Base-by-base conservation (phyloP, 2,797 vertebrate species). In the Bufotes viridis region DNA sequence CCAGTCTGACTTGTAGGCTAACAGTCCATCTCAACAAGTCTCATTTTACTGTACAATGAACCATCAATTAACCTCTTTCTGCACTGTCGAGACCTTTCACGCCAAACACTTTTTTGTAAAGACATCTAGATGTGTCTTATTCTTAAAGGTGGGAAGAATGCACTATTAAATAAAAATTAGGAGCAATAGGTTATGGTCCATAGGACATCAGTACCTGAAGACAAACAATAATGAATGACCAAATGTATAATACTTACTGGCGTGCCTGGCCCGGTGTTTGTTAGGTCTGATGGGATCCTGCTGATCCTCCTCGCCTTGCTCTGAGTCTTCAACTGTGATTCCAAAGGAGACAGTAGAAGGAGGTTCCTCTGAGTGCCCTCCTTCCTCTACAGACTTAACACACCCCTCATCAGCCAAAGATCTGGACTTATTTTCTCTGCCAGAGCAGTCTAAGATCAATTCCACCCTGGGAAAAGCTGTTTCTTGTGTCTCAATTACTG, bases 201-300 rank as follows among this genome's bases (percentile, higher is more conserved):
- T 17, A n/a, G 70, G 69, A 84, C 0, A 74, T 15, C 18, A 17
- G 58, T 51, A 7, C 1, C 69, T 51, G n/a, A 0, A 8, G 20
- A 84, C 29, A 84, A 81, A 9, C 57, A 15, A 51, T 84, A 80
- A 84, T 85, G 55, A 60, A 85, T 58, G 84, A 90, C 74, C 74
- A 53, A 53, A 78, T 78, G 87, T 82, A 89, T 94, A 99, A 98
- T 99, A 99, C 98, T 99, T 95, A 99, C 98, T 97, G 92, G 98
- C 95, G 92, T 99, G 98, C 89, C 93, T 96, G 0, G 98, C 96
- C 87, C 96, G 95, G 95, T 99, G 98, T 94, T 97, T 99, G 95
- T 95, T 97, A 91, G 97, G 98, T 95, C 95, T 96, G 90, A 93
- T 94, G 90, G 92, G 96, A 91, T 97, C 96, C 92, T 93, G 94